Base-by-base conservation (phyloP, 2,113 vertebrate genomes). In the Lota lota region DNA sequence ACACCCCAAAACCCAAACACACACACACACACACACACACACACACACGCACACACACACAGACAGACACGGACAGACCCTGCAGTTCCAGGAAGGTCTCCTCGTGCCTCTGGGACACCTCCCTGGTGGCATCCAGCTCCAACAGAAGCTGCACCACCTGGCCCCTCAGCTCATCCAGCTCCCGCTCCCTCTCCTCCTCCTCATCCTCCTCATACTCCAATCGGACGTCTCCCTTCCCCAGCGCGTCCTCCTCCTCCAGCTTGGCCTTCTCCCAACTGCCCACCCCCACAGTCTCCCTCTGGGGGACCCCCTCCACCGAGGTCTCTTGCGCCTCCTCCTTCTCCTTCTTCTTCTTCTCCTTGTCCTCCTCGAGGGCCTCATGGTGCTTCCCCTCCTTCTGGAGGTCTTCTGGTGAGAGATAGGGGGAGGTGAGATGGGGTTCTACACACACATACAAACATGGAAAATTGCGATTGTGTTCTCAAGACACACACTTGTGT, bases 81-180 rank as follows among this genome's bases (percentile, higher is more conserved):
- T 88, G 85, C 28, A 87, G 77, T 74, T 95, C 93, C 1, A 91
- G 50, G 19, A 93, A 89, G 65, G 89, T 91, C 0, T 93, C 93
- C 73, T 93, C 89, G 0, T 95, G 92, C 71, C 90, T 89, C 40
- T 91, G 87, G 0, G 92, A 93, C 61, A 90, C 78, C 16, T 93
- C 92, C 18, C 91, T 82, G 0, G 92, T 86, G 79, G 94, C 93
- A 19, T 95, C 94, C 84, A 95, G 87, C 66, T 95, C 93, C 18
- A 93, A 76, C 69, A 95, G 85, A 71, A 95, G 88, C 71, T 91
- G 93, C 1, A 92, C 58, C 72, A 94, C 84, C 87, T 94, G 93
- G 21, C 84, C 82, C 70, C 89, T 89, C 67, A 94, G 78, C 69
- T 93, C 90, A 73, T 93, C 92, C 78, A 88, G 74, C 69, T 93